These are phyloP conservation scores for Dendrolimus pini DNA, from an alignment of 2,888 invertebrate genomes.

Conservation along the genomic window DNA sequence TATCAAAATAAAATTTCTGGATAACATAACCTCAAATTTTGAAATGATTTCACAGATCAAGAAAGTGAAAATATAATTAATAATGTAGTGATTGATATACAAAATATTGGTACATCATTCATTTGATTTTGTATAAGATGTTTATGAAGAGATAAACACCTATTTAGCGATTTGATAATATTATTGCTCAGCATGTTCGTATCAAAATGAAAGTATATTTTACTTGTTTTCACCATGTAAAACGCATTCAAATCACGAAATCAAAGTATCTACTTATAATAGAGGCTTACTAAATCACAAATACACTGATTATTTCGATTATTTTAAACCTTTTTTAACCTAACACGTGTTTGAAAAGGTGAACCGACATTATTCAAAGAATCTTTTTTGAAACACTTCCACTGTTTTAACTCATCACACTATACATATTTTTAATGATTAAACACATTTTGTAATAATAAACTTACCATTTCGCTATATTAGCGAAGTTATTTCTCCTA, in stretches of 20 bases:
- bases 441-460: conserved; percentile 24
- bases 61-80: no score
- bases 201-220: neutral
- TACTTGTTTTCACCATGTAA: neutral
- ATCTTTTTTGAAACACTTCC: conserved; percentile 22
- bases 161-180: no score
- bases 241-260: neutral
- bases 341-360: conserved; percentile 14
- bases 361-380: neutral
- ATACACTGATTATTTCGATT: neutral
- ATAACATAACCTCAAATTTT: no score
- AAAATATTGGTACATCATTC: no score
- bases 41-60: no score
- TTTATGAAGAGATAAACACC: no score
- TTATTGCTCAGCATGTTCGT: no score
- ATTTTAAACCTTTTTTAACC: neutral
- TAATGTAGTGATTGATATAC: no score
- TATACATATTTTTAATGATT: conserved; percentile 13
- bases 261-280: no score
- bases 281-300: neutral
- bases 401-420: conserved; percentile 31
- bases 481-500: conserved; percentile 67
- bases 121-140: no score
- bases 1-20: no score
- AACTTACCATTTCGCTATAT: conserved; percentile 72